phyloP scores from a whole-genome alignment of 2,113 vertebrate genomes.

The Nematolebias whitei region DNA sequence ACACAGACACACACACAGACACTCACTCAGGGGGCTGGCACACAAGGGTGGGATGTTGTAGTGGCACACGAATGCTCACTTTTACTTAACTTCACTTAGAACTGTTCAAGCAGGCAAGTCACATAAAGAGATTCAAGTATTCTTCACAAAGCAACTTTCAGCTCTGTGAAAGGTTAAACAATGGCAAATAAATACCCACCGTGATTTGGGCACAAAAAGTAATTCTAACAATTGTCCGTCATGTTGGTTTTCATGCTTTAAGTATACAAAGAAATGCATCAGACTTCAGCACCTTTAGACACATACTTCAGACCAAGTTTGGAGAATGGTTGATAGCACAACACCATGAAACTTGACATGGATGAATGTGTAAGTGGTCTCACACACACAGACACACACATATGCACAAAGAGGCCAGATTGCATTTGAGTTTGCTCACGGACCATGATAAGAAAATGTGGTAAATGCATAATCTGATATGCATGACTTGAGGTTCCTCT shows the following conservation, averaged over 20 bases:
- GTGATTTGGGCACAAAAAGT: neutral
- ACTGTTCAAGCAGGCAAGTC: slow-evolving; percentile 47
- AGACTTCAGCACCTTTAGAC: slow-evolving; percentile 43
- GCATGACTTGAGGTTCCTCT: slow-evolving; percentile 82
- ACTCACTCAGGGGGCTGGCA: slow-evolving; percentile 46
- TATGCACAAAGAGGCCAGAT: slow-evolving; percentile 76
- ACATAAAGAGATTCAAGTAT: slow-evolving; percentile 19
- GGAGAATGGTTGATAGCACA: slow-evolving; percentile 54
- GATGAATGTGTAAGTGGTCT: slow-evolving; percentile 57
- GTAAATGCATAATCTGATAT: slow-evolving; percentile 82
- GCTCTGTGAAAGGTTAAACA: slow-evolving; percentile 13
- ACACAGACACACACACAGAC: slow-evolving; percentile 39
- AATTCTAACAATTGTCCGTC: neutral
- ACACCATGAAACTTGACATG: slow-evolving; percentile 51
- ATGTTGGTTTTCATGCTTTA: neutral
- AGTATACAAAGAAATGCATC: slow-evolving; percentile 5
- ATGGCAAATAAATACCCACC: neutral
- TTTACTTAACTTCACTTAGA: slow-evolving; percentile 48
- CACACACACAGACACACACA: slow-evolving; percentile 67
- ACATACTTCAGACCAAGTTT: slow-evolving; percentile 41
- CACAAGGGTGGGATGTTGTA: slow-evolving; percentile 47
- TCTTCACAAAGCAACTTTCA: slow-evolving; percentile 32
- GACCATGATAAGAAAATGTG: slow-evolving; percentile 81
- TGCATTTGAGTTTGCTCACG: slow-evolving; percentile 75
- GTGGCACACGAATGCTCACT: slow-evolving; percentile 42